A percentile compares a stretch with the other conserved stretches of the same genome.
Evolutionary conservation across 2,888 invertebrate species (phyloP).

Genomic region (Cryptocheilus praepositus): DNA sequence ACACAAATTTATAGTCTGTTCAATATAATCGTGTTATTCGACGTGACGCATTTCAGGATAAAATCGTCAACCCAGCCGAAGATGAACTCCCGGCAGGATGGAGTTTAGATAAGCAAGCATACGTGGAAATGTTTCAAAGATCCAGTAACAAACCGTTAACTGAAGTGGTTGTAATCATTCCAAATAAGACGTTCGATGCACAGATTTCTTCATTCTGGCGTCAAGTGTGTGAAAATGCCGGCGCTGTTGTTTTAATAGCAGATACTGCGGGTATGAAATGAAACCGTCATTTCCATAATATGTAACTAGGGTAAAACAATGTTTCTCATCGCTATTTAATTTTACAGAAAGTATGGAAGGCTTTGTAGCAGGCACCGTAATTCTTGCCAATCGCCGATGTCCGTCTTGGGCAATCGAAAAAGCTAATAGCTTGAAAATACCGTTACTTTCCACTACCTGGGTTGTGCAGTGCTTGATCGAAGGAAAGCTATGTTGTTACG

Average conservation of each 20-base stretch:
- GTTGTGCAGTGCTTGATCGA: slow-evolving; percentile 82
- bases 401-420: slow-evolving; percentile 76
- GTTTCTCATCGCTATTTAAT: neutral
- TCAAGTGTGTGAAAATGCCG: slow-evolving; percentile 78
- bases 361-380: slow-evolving; percentile 69
- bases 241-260: slow-evolving; percentile 67
- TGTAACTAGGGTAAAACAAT: neutral
- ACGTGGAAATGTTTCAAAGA: slow-evolving; percentile 71
- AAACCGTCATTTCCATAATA: slow-evolving; percentile 46
- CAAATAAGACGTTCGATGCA: slow-evolving; percentile 70
- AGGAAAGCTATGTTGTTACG: slow-evolving; percentile 76
- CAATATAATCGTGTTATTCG: slow-evolving; percentile 4
- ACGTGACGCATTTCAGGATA: slow-evolving; percentile 55
- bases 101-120: slow-evolving; percentile 76
- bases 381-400: slow-evolving; percentile 81
- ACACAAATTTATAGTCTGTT: neutral
- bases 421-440: slow-evolving; percentile 79
- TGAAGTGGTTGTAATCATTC: slow-evolving; percentile 61
- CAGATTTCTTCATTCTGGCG: slow-evolving; percentile 80
- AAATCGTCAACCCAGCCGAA: slow-evolving; percentile 74
- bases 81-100: slow-evolving; percentile 80
- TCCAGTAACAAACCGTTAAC: slow-evolving; percentile 61
- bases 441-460: slow-evolving; percentile 83
- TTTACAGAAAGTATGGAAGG: slow-evolving; percentile 57
- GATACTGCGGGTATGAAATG: slow-evolving; percentile 58